Evolutionary conservation across 2,888 invertebrate species (phyloP).

Genomic region (Halocaridina rubra): DNA sequence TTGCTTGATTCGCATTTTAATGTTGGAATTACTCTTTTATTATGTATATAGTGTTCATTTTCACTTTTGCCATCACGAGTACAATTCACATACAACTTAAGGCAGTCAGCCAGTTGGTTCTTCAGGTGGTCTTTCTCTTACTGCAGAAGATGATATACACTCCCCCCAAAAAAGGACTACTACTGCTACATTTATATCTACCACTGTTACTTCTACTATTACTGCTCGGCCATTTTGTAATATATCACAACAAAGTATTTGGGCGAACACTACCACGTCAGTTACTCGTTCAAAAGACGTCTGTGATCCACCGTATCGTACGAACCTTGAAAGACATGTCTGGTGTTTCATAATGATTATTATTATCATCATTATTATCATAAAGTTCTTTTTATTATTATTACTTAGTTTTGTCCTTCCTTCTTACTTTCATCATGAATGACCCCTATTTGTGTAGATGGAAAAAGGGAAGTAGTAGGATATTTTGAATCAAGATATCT

Average conservation of each 20-base stretch:
- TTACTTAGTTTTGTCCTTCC: too few species aligned
- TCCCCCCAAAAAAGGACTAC: too few species aligned
- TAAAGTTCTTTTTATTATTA: too few species aligned
- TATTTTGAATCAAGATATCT: too few species aligned
- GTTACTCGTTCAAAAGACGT: constrained; percentile 14
- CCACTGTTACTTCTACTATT: too few species aligned
- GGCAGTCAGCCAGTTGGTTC: too few species aligned
- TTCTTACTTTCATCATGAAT: constrained; percentile 3
- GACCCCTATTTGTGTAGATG: constrained; percentile 22
- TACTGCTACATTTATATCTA: too few species aligned
- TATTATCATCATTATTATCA: too few species aligned
- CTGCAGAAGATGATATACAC: too few species aligned
- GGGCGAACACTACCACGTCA: too few species aligned
- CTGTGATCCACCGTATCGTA: constrained; percentile 31
- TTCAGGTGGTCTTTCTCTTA: too few species aligned
- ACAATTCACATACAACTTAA: constrained; percentile 37
- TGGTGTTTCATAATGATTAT: constrained; percentile 36
- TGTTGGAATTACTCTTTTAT: constrained; percentile 34
- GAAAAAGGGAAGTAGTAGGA: constrained; percentile 8
- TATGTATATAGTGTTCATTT: constrained; percentile 45
- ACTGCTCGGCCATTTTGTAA: constrained; percentile 18
- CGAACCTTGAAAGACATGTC: constrained; percentile 18
- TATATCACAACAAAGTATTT: constrained; percentile 30
- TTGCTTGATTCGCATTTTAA: constrained; percentile 29
- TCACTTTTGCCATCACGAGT: constrained; percentile 42